Percentiles rank a stretch among this genome's conserved stretches.
These are phyloP conservation scores for Netta rufina DNA, from an alignment of 2,797 vertebrate species.

Conservation along the genomic window DNA sequence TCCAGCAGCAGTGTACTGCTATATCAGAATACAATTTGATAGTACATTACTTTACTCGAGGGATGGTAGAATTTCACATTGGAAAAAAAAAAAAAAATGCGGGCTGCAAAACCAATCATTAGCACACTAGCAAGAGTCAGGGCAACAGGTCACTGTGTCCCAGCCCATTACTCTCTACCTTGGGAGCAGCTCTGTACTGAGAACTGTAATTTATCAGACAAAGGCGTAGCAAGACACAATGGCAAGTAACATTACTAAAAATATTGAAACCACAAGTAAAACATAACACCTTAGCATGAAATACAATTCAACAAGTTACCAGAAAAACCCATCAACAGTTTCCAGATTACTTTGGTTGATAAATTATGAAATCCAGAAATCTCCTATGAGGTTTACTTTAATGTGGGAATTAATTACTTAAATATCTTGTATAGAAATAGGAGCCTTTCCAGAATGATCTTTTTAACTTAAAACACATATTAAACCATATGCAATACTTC, in stretches of 20 bases:
- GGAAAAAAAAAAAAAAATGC: not conserved
- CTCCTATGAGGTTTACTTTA: not conserved
- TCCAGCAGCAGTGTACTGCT: not conserved
- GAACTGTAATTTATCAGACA: not conserved
- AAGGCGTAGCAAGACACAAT: not conserved
- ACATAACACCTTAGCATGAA: not conserved
- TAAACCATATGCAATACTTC: not conserved
- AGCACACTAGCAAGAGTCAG: not conserved
- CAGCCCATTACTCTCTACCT: not conserved
- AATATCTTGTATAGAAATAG: not conserved
- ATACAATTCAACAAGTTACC: not conserved
- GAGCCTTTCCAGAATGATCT: not conserved
- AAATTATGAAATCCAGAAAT: not conserved
- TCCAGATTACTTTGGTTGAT: not conserved
- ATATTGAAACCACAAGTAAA: not conserved
- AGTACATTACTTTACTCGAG: not conserved
- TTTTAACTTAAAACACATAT: not conserved
- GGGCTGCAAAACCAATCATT: not conserved
- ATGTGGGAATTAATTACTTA: not conserved
- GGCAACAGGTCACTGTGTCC: not conserved
- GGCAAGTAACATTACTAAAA: not conserved
- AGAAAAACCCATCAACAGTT: not conserved
- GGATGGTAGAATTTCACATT: not conserved
- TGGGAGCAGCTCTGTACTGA: not conserved
- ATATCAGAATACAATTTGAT: accelerated